A percentile compares a stretch with the other conserved stretches of the same genome.
Evolutionary conservation across 92 coral and sea anemone species (phyloP).

Genomic region (Epizoanthus ramosus): DNA sequence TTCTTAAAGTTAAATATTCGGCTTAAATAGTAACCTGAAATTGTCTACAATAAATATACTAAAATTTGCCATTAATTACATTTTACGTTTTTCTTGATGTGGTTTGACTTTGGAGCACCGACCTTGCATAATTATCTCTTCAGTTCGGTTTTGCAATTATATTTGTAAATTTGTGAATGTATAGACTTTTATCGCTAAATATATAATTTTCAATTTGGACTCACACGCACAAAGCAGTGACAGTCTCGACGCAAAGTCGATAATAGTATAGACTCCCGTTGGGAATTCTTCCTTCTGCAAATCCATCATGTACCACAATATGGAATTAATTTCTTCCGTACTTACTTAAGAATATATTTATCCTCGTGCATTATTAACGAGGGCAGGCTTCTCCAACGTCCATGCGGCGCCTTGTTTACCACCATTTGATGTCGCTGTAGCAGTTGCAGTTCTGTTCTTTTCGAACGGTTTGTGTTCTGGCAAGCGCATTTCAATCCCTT

Average conservation of each 20-base stretch:
- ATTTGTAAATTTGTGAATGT: too few species aligned
- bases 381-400: neutral
- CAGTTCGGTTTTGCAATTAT: neutral
- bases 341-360: neutral
- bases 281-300: neutral
- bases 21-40: neutral
- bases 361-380: neutral
- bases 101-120: neutral
- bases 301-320: neutral
- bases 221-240: too few species aligned
- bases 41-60: constrained; percentile 15
- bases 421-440: constrained; percentile 2
- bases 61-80: neutral
- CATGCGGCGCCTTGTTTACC: constrained; percentile 11
- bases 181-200: too few species aligned
- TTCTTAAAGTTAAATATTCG: constrained; percentile 21
- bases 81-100: neutral
- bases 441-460: constrained; percentile 39
- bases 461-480: constrained; percentile 74
- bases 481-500: constrained; percentile 74
- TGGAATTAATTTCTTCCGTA: neutral
- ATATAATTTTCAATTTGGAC: neutral
- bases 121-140: neutral
- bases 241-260: too few species aligned
- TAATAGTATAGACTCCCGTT: neutral